Percentiles rank a stretch among this genome's conserved stretches.
These are phyloP conservation scores for Garrulus glandarius DNA, from an alignment of 2,797 vertebrate genomes.

Conservation along the genomic window DNA sequence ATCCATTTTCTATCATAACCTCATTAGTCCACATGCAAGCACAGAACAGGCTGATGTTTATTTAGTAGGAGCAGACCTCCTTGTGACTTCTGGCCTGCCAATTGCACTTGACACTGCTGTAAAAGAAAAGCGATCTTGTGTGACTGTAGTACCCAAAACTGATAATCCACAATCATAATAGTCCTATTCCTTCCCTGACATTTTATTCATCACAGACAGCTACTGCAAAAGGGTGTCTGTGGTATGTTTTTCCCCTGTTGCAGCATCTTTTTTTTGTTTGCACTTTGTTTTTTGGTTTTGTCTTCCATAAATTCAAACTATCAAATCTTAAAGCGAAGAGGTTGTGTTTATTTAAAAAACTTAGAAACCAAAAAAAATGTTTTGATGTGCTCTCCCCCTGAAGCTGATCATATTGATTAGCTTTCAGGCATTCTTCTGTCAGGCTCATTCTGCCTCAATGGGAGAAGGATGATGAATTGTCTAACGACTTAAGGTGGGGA, in stretches of 20 bases:
- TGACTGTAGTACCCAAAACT: slow-evolving; percentile 31
- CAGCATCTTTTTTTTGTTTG: not conserved
- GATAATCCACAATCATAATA: slow-evolving; percentile 21
- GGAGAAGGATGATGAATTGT: slow-evolving; percentile 94
- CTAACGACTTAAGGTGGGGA: slow-evolving; percentile 77
- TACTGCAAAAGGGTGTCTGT: not conserved
- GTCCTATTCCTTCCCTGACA: slow-evolving; percentile 8
- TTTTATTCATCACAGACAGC: slow-evolving; percentile 21
- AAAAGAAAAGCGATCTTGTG: slow-evolving; percentile 31
- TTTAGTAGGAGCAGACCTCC: not conserved
- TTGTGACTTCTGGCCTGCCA: slow-evolving; percentile 13
- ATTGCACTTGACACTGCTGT: slow-evolving; percentile 30
- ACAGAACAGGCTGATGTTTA: not conserved
- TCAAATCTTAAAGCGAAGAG: slow-evolving; percentile 70
- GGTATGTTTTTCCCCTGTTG: not conserved
- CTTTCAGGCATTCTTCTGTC: slow-evolving; percentile 84
- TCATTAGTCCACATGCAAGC: not conserved
- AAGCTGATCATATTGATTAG: slow-evolving; percentile 78
- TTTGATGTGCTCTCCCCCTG: slow-evolving; percentile 60
- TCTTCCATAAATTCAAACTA: slow-evolving; percentile 77
- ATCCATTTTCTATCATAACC: slow-evolving; percentile 18
- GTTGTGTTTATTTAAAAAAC: slow-evolving; percentile 73
- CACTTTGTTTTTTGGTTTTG: slow-evolving; percentile 75
- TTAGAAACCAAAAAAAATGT: slow-evolving; percentile 66
- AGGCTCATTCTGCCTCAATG: slow-evolving; percentile 81